phyloP scores from a whole-genome alignment of 2,888 invertebrate species.

The Crematogaster levior region DNA sequence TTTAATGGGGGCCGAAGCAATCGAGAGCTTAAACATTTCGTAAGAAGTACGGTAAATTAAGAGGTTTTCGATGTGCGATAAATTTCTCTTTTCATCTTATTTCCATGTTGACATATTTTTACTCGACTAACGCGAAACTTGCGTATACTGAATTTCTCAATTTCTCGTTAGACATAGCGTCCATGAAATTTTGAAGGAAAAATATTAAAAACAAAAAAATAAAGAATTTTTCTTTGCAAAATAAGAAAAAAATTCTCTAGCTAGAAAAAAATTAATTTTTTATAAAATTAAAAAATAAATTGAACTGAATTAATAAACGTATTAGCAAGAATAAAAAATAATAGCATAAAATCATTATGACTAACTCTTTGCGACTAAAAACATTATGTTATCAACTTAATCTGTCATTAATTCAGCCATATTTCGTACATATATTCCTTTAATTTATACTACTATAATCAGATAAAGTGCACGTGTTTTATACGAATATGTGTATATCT shows the following conservation, averaged over 20 bases:
- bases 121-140: not conserved
- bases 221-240: not conserved
- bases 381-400: not conserved
- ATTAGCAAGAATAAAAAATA: not conserved
- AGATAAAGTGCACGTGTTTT: slow-evolving; percentile 1
- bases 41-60: slow-evolving; percentile 10
- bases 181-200: not conserved
- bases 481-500: not conserved
- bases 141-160: not conserved
- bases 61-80: slow-evolving; percentile 7
- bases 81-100: not conserved
- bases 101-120: not conserved
- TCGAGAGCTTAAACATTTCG: slow-evolving; percentile 35
- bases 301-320: not conserved
- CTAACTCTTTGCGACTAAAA: not conserved
- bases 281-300: slow-evolving; percentile 2
- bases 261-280: not conserved
- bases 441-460: slow-evolving; percentile 14
- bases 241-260: not conserved
- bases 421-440: not conserved
- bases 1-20: slow-evolving; percentile 41
- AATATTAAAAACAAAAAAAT: not conserved
- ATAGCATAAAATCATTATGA: not conserved
- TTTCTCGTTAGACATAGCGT: too few relatives aligned
- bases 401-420: not conserved